Base-by-base conservation (phyloP, 2,113 vertebrate species). In the Apus apus region DNA sequence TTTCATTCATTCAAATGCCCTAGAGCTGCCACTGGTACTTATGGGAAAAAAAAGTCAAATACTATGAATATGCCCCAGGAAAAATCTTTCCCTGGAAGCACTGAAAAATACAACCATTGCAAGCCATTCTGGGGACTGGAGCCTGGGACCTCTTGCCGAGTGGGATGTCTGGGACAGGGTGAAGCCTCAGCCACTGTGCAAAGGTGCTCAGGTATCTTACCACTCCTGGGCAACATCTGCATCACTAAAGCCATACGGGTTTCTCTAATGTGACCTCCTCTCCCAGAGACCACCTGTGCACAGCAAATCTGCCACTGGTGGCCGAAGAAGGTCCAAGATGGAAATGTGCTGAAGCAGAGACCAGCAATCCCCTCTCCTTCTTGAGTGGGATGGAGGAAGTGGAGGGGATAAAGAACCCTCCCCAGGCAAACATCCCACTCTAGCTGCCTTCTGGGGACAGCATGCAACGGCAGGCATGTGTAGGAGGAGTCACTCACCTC, bases 1-100 rank as follows among this genome's bases (percentile, higher is more conserved):
- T 81, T 97, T 95, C 94, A 74, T 92, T 97, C 62, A 84, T 94
- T 87, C 51, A 86, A 88, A 90, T 32, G 26, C 80, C 91, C 56
- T 68, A 87, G 85, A 94, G 51, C 87, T 94, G 61, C 78, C 74
- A 38, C 66, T 90, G 72, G 74, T 90, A 81, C 73, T 90, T 67
- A 53, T 1, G 7, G 7, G 18, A 67, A 96, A 87, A 95, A 97
- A 92, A 30, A 56, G 57, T 51, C 71, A 95, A 94, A 92, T 93
- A 73, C 85, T 97, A 46, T 87, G 89, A 96, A 85, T 91, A 94
- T 26, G 18, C 65, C 56, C 72, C 80, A 53, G 91, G 82, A 54
- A 74, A 91, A 97, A 89, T n/a, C 61, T 92, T 92, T 83, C 30
- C 11, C 9, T 7, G 6, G 36, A 70, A 81, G 8, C 30, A 51